Percentiles rank a stretch among this genome's conserved stretches.
phyloP scores from a whole-genome alignment of 2,888 invertebrate species.

The Heliothis peltigera region DNA sequence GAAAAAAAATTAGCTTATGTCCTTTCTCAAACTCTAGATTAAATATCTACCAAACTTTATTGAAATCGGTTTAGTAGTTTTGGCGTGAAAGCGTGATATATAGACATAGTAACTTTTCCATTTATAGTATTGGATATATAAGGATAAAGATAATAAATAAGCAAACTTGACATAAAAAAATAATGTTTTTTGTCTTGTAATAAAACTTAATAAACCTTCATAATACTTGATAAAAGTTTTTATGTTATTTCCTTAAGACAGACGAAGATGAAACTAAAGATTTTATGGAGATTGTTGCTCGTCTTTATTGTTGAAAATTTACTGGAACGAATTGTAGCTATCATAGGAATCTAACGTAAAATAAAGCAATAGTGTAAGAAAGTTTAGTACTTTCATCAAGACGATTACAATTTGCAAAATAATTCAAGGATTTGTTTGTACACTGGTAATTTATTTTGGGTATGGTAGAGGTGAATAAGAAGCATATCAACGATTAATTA shows the following conservation, averaged over 20 bases:
- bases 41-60: too few species aligned
- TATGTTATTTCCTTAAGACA: conserved; percentile 28
- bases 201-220: background rate
- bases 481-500: background rate
- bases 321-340: conserved; percentile 20
- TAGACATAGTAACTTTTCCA: too few species aligned
- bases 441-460: background rate
- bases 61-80: too few species aligned
- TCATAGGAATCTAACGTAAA: conserved; percentile 28
- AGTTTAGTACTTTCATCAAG: background rate
- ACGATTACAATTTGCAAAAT: background rate
- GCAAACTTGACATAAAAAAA: too few species aligned
- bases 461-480: background rate
- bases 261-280: conserved; percentile 43
- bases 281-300: conserved; percentile 61
- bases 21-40: too few species aligned
- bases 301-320: conserved; percentile 23
- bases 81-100: too few species aligned
- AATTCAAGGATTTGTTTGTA: conserved; percentile 31
- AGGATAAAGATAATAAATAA: too few species aligned
- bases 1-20: too few species aligned
- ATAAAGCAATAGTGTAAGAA: conserved; percentile 5
- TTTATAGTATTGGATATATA: too few species aligned
- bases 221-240: conserved; percentile 22
- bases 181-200: conserved; percentile 1